Percentiles rank a stretch among this genome's conserved stretches.
These are phyloP conservation scores for Planiliza haematocheilus DNA, from an alignment of 2,113 vertebrate genomes.

Conservation along the genomic window DNA sequence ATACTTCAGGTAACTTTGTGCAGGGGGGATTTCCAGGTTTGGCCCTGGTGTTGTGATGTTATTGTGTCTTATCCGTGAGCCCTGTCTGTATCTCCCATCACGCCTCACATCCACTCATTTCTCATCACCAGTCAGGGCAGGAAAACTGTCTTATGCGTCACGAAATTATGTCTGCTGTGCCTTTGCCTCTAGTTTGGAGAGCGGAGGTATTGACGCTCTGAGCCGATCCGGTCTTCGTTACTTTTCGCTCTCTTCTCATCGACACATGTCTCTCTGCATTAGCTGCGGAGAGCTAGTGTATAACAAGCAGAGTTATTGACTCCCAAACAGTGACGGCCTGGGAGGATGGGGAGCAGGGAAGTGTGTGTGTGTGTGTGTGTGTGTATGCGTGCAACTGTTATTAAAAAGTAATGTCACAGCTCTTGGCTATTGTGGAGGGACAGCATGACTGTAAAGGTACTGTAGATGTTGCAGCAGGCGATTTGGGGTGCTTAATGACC, in stretches of 20 bases:
- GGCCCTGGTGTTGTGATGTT: not conserved
- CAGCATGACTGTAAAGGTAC: slow-evolving; percentile 57
- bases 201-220: slow-evolving; percentile 17
- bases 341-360: not conserved
- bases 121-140: slow-evolving; percentile 27
- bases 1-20: not conserved
- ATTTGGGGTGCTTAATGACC: slow-evolving; percentile 73
- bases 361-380: slow-evolving; percentile 11
- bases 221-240: slow-evolving; percentile 17
- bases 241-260: slow-evolving; percentile 64
- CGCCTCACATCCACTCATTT: not conserved
- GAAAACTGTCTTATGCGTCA: slow-evolving; percentile 34
- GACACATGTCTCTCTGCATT: slow-evolving; percentile 53
- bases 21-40: not conserved
- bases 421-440: slow-evolving; percentile 58
- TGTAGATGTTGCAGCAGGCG: slow-evolving; percentile 58
- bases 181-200: slow-evolving; percentile 27
- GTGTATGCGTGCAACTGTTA: slow-evolving; percentile 35
- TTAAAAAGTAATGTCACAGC: slow-evolving; percentile 66
- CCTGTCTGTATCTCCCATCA: slow-evolving; percentile 16
- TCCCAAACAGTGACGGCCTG: not conserved
- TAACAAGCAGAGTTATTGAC: slow-evolving; percentile 35
- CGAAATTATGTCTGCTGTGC: slow-evolving; percentile 36
- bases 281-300: slow-evolving; percentile 11
- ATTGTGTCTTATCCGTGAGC: slow-evolving; percentile 1